These are phyloP conservation scores for Paramisgurnus dabryanus DNA, from an alignment of 2,113 vertebrate species.

Conservation along the genomic window DNA sequence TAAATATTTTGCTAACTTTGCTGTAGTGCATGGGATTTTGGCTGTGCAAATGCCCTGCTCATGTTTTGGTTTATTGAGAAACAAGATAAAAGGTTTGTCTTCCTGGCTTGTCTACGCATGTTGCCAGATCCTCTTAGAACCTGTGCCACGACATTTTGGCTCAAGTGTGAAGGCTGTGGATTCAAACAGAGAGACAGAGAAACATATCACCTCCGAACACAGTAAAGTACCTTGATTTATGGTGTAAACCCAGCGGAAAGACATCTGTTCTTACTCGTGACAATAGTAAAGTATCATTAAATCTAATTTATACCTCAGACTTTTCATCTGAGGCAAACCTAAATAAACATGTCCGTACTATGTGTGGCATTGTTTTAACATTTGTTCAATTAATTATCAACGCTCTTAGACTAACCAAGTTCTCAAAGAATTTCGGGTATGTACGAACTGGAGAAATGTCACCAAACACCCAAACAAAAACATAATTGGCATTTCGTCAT, in stretches of 20 bases:
- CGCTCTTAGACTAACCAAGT: too few relatives aligned
- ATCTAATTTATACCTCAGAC: too few relatives aligned
- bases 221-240: constrained; percentile 12
- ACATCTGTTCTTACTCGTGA: constrained; percentile 15
- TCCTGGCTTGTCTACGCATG: constrained; percentile 26
- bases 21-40: constrained; percentile 22
- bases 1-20: constrained; percentile 44
- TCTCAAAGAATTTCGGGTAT: too few relatives aligned
- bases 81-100: constrained; percentile 49
- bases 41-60: constrained; percentile 32
- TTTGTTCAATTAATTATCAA: too few relatives aligned
- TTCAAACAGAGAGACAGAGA: constrained; percentile 39
- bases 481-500: too few relatives aligned
- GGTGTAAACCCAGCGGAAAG: constrained; percentile 23
- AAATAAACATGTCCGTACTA: too few relatives aligned
- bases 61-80: constrained; percentile 31
- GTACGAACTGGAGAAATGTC: too few relatives aligned
- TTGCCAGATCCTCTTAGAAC: constrained; percentile 45
- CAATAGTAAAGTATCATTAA: not conserved
- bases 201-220: constrained; percentile 26
- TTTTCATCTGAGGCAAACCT: too few relatives aligned
- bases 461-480: too few relatives aligned
- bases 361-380: too few relatives aligned
- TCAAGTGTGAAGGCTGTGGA: constrained; percentile 44
- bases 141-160: constrained; percentile 49